Percentiles rank a stretch among this genome's conserved stretches.
phyloP scores from a whole-genome alignment of 1,140 invertebrate species.

The Dendrolimus kikuchii region DNA sequence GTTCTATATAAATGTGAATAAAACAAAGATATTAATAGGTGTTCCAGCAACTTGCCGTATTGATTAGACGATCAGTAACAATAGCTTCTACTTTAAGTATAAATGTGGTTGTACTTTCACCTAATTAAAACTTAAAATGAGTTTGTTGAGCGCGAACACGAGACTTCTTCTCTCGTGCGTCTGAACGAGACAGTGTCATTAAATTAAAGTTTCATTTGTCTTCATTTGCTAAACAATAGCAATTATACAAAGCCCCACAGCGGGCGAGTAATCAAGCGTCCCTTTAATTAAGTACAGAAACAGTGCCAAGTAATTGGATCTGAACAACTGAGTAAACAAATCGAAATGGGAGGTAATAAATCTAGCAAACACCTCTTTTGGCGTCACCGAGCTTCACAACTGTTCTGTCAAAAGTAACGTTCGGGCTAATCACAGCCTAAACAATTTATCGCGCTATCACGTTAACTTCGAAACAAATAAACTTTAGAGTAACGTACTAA shows the following conservation, averaged over 20 bases:
- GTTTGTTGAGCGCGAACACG: constrained; percentile 42
- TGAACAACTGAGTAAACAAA: constrained; percentile 71
- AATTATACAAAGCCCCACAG: constrained; percentile 71
- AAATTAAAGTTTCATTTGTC: constrained; percentile 72
- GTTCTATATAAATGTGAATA: too few relatives aligned
- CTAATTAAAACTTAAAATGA: constrained; percentile 42
- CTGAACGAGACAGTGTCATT: constrained; percentile 69
- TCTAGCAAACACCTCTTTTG: constrained; percentile 66
- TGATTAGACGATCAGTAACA: too few relatives aligned
- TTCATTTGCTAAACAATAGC: constrained; percentile 72
- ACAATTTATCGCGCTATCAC: constrained; percentile 1
- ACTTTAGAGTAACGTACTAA: too few relatives aligned
- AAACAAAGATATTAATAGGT: too few relatives aligned
- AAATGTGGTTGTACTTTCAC: neutral
- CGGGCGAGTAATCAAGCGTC: constrained; percentile 70
- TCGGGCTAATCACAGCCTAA: constrained; percentile 3
- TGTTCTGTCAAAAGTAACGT: constrained; percentile 8
- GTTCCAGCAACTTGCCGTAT: too few relatives aligned
- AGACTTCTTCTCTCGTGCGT: constrained; percentile 51
- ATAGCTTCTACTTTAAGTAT: too few relatives aligned
- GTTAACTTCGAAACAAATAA: too few relatives aligned
- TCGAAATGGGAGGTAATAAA: constrained; percentile 70
- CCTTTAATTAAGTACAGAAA: constrained; percentile 72
- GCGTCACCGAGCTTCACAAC: constrained; percentile 23
- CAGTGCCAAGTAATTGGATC: constrained; percentile 71